These are phyloP conservation scores for Prunella fulvescens DNA, from an alignment of 2,113 vertebrate species.

Conservation along the genomic window DNA sequence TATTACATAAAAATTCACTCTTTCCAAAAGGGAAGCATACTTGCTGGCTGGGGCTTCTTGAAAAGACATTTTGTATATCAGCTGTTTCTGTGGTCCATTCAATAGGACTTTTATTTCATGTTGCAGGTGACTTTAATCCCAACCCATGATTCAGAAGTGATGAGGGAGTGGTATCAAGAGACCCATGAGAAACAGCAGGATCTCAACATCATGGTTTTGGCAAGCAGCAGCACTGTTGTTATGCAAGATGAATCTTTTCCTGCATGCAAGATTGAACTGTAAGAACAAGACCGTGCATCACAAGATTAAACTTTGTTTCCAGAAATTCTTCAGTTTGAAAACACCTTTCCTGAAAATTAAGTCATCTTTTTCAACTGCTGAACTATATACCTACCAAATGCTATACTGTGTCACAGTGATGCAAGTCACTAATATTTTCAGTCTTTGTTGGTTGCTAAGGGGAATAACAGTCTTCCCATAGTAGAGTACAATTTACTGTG, in stretches of 20 bases:
- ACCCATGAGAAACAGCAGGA: constrained; percentile 96
- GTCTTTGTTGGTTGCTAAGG: constrained; percentile 75
- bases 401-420: constrained; percentile 73
- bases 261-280: constrained; percentile 98
- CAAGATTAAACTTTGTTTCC: constrained; percentile 67
- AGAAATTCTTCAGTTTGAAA: constrained; percentile 73
- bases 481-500: constrained; percentile 71
- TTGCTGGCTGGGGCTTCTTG: background rate
- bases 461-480: constrained; percentile 71
- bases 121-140: constrained; percentile 94
- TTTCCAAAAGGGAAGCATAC: background rate
- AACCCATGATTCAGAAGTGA: constrained; percentile 96
- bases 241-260: constrained; percentile 99
- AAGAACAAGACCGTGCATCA: constrained; percentile 58
- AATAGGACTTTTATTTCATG: background rate
- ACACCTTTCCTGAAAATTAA: constrained; percentile 74
- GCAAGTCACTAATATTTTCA: constrained; percentile 72
- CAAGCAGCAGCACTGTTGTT: constrained; percentile 97
- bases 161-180: constrained; percentile 98
- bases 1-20: background rate
- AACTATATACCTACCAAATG: constrained; percentile 76
- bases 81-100: background rate
- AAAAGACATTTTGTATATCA: background rate
- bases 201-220: constrained; percentile 97
- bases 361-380: constrained; percentile 67